Evolutionary conservation across 2,888 invertebrate genomes (phyloP).

Genomic region (Escarpia spicata): DNA sequence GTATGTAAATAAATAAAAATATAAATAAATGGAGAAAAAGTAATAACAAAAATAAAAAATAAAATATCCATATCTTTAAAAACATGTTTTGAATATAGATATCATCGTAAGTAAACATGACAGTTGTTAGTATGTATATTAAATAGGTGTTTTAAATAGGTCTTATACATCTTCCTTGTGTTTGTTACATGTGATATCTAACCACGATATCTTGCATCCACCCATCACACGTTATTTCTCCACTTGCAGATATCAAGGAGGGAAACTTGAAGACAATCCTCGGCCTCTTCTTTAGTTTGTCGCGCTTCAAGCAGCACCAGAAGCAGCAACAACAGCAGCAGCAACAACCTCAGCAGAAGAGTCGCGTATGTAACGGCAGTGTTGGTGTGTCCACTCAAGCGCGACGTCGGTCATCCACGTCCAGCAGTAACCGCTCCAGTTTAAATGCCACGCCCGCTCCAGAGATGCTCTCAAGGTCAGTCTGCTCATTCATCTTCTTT

Average conservation of each 20-base stretch:
- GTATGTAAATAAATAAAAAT: too few relatives aligned
- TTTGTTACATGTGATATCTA: too few relatives aligned
- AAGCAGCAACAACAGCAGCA: constrained; percentile 67
- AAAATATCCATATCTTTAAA: too few relatives aligned
- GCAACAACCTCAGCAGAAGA: constrained; percentile 19
- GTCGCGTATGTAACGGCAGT: neutral
- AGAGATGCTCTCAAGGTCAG: constrained; percentile 39
- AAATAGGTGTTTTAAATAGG: too few relatives aligned
- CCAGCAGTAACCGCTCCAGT: constrained; percentile 19
- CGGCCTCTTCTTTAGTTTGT: constrained; percentile 93
- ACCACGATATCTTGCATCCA: too few relatives aligned
- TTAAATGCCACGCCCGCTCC: constrained; percentile 33
- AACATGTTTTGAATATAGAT: too few relatives aligned
- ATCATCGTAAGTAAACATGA: too few relatives aligned
- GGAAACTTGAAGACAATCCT: constrained; percentile 94
- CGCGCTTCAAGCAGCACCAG: constrained; percentile 88
- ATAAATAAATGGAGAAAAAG: too few relatives aligned
- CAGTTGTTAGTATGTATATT: too few relatives aligned
- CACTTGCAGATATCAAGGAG: constrained; percentile 81
- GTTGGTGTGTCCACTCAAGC: neutral
- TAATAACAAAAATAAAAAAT: too few relatives aligned
- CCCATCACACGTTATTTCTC: neutral
- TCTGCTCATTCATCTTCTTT: neutral
- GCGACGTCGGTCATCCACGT: constrained; percentile 7
- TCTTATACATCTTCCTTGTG: too few relatives aligned